A percentile compares a stretch with the other conserved stretches of the same genome.
These are phyloP conservation scores for Embidobia sp. DNA, from an alignment of 2,888 invertebrate genomes.

Conservation along the genomic window DNA sequence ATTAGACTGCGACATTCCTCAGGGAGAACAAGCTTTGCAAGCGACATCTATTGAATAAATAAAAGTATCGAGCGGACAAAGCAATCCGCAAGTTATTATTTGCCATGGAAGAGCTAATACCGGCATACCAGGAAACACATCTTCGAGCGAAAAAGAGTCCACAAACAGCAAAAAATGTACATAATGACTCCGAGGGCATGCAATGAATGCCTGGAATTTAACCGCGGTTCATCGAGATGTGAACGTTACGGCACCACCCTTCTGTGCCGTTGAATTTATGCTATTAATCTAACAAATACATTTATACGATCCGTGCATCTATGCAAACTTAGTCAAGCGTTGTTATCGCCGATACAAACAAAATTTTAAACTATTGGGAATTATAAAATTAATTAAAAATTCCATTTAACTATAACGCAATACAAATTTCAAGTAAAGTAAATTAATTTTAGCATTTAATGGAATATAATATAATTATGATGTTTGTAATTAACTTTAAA, in stretches of 20 bases:
- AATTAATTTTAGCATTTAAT: no score
- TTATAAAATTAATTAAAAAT: conserved; percentile 11
- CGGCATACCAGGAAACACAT: conserved; percentile 34
- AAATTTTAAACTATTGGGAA: conserved; percentile 5
- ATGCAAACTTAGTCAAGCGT: conserved; percentile 24
- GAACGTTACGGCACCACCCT: conserved; percentile 31
- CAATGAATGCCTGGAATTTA: conserved; percentile 55
- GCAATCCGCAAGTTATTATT: conserved; percentile 36
- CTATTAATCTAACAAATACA: conserved; percentile 47
- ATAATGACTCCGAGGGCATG: conserved; percentile 37
- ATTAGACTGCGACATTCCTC: neutral
- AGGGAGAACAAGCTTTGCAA: neutral
- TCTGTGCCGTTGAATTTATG: conserved; percentile 44
- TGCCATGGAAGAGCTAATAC: conserved; percentile 43
- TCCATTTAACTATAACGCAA: neutral
- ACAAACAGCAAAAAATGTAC: conserved; percentile 41
- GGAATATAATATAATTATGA: no score
- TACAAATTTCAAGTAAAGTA: no score
- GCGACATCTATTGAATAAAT: conserved; percentile 35
- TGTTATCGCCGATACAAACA: conserved; percentile 5
- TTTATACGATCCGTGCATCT: conserved; percentile 9
- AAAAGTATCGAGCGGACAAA: conserved; percentile 27
- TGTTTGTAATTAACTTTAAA: no score
- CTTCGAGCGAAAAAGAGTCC: conserved; percentile 26
- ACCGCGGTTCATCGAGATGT: conserved; percentile 34